Evolutionary conservation across 2,888 invertebrate genomes (phyloP).

Genomic region (Tortrix viridana): DNA sequence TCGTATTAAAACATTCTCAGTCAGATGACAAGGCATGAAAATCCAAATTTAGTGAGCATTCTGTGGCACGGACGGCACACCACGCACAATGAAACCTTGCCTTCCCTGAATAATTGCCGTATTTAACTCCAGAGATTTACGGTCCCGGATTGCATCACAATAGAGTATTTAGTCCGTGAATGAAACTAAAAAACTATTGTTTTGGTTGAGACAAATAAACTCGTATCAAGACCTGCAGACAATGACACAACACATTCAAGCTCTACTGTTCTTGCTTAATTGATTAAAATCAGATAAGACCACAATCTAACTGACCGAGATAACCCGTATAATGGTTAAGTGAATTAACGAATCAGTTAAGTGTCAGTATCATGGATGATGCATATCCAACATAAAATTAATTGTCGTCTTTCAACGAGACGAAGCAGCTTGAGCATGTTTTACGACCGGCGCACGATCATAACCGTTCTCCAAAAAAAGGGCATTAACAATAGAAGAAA

Average conservation of each 20-base stretch:
- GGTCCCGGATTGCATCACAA: conserved; percentile 63
- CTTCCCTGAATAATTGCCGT: conserved; percentile 77
- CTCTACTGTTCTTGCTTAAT: conserved; percentile 2
- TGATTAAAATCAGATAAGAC: conserved; percentile 11
- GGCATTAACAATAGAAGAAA: conserved; percentile 30
- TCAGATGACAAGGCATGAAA: conserved; percentile 78
- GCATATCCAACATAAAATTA: conserved; percentile 28
- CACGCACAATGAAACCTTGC: conserved; percentile 71
- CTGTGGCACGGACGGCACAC: conserved; percentile 52
- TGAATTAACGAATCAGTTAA: conserved; percentile 18
- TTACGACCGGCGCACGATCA: conserved; percentile 36
- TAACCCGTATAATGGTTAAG: conserved; percentile 20
- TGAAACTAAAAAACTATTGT: conserved; percentile 66
- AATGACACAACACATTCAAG: conserved; percentile 18
- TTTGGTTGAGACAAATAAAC: conserved; percentile 43
- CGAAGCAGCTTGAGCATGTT: conserved; percentile 20
- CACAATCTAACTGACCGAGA: conserved; percentile 8
- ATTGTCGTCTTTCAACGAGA: conserved; percentile 32
- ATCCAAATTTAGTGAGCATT: conserved; percentile 73
- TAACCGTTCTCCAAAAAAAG: conserved; percentile 28
- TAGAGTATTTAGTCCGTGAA: conserved; percentile 65
- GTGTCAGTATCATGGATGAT: conserved; percentile 22
- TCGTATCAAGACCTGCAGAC: conserved; percentile 38
- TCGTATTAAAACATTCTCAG: conserved; percentile 68
- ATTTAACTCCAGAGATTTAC: conserved; percentile 72